Evolutionary conservation across 2,113 vertebrate species (phyloP), one percentile per base, ranked within the genome.

Genomic region (Cyanoramphus novaezelandiae): DNA sequence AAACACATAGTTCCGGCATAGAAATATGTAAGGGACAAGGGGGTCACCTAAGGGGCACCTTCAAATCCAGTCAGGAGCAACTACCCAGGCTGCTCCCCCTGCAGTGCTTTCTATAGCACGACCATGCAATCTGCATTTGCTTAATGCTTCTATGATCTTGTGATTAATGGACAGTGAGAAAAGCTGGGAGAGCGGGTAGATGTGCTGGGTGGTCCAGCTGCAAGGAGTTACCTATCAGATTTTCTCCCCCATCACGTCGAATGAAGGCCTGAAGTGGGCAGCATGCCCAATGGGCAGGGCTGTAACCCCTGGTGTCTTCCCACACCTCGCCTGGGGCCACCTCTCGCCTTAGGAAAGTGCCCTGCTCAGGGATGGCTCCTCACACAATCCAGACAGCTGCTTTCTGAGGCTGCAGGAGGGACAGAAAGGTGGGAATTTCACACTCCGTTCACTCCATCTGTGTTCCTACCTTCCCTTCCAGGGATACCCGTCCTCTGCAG

Each of bases 391-490:
- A 80, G 92, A 93, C 91, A 92, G 70, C 91, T 87, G 88, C 65
- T 87, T 96, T 96, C 90, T 85, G 39, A 79, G 70, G 83, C 65
- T 94, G 52, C 65, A 69, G 35, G 7, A 50, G 25, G 37, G 47
- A 88, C 69, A 83, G 82, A 91, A 86, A 65, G 77, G 53, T 1
- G 2, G 57, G 84, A 91, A 91, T 89, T 82, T 82, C 91, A 94
- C 74, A 89, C 65, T 92, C 72, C 3, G 2, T 71, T 96, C 83
- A 49, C 65, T 86, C 92, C 90, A 63, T 93, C 92, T 91, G 77
- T 67, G 83, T 39, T 84, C 53, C 33, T 94, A 37, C 88, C 86
- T 92, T 94, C 44, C 52, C 44, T 92, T 87, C 79, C 81, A 95
- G 62, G 69, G 57, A 65, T 46, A 64, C 72, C 41, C 4, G 1